Evolutionary conservation across 2,797 vertebrate species (phyloP).

Genomic region (Oreortyx pictus): DNA sequence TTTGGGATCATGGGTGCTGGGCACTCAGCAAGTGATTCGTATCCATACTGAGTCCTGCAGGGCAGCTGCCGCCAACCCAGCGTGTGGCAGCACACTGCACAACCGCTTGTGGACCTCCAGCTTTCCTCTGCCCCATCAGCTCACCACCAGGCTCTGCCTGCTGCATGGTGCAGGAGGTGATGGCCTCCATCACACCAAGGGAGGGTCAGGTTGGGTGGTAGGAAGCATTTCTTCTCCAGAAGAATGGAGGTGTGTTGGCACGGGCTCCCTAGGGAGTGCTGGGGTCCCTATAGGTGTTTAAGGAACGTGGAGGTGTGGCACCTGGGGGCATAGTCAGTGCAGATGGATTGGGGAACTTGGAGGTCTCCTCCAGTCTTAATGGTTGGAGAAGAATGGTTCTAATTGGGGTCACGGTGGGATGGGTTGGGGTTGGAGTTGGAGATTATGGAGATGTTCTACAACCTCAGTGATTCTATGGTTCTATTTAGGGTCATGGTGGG

Average conservation of each 20-base stretch:
- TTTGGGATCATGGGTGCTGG: too few relatives aligned
- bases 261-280: too few relatives aligned
- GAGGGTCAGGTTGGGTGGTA: neutral
- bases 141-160: neutral
- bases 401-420: too few relatives aligned
- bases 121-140: neutral
- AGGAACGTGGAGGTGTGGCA: too few relatives aligned
- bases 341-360: neutral
- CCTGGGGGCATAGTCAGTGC: too few relatives aligned
- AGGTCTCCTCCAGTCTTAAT: too few relatives aligned
- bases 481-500: too few relatives aligned
- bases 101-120: neutral
- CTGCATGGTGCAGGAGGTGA: neutral
- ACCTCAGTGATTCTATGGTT: too few relatives aligned
- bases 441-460: too few relatives aligned
- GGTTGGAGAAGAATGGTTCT: too few relatives aligned
- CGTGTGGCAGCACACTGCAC: fast-evolving
- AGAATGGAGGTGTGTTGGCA: neutral
- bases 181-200: neutral
- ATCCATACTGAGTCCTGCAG: neutral
- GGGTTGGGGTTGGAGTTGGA: too few relatives aligned
- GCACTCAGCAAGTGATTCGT: too few relatives aligned
- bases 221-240: neutral
- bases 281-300: neutral
- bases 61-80: neutral